phyloP scores from a whole-genome alignment of 1,140 invertebrate species.

The Phthorimaea operculella region DNA sequence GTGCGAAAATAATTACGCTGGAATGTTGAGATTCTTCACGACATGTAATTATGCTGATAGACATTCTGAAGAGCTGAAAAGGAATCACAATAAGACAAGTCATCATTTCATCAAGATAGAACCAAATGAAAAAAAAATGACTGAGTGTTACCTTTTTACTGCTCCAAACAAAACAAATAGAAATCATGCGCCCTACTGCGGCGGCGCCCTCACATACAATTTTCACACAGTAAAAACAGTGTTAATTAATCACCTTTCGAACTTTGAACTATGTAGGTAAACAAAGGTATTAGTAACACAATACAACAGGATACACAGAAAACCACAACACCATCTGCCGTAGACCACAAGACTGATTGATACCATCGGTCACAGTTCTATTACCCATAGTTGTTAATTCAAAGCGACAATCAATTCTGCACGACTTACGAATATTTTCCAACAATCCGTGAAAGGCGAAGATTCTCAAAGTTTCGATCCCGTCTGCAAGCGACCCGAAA shows the following conservation, averaged over 20 bases:
- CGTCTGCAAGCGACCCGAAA: neutral
- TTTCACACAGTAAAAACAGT: no score
- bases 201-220: no score
- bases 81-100: no score
- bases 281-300: no score
- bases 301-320: neutral
- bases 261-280: no score
- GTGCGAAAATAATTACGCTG: neutral
- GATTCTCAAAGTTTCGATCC: neutral
- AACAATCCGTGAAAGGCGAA: constrained; percentile 5
- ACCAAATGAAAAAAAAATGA: no score
- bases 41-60: neutral
- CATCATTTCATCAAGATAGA: no score
- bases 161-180: no score
- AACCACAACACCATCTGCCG: neutral
- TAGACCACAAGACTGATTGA: neutral
- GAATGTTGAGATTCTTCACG: neutral
- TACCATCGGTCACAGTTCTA: neutral
- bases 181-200: no score
- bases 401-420: constrained; percentile 32
- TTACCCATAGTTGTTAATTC: constrained; percentile 12
- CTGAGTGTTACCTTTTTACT: no score
- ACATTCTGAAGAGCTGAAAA: no score
- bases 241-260: no score
- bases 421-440: constrained; percentile 36